Evolutionary conservation across 2,797 vertebrate genomes (phyloP), one percentile per base, ranked within the genome.

Genomic region (Limosa lapponica): DNA sequence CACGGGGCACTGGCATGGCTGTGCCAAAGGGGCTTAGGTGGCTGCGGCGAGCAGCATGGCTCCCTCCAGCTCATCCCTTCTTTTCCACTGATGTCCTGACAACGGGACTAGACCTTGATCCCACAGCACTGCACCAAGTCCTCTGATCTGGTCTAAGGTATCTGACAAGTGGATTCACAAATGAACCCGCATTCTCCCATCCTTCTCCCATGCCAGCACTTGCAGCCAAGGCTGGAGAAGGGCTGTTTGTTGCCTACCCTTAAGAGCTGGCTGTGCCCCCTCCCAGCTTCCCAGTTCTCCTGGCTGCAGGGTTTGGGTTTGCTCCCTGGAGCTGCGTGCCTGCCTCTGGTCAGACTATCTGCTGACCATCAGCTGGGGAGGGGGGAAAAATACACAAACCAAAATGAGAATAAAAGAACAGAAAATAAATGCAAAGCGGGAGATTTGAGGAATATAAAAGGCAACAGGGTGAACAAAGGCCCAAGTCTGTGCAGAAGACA

Each of bases 391-490:
- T 13, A 18, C 18, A 70, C 43, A 64, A 81, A 92, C 65, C 19
- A 74, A 90, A 90, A 61, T 18, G 1, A 74, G 92, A 89, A 55
- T 44, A 95, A 93, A 90, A 37, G 46, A 80, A 82, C 30, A 44
- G 69, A 77, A 59, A 97, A 94, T 95, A 95, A 96, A 97, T 97
- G 90, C 89, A 62, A 93, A 90, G 95, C 72, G 66, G 79, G 95
- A 97, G 93, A 97, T 96, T 97, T 97, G 90, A 98, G 91, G 93
- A 96, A 96, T 97, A 97, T 93, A 97, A 98, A 98, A 97, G 96
- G 97, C 97, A 98, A 98, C 91, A 96, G 96, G 90, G 97, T 97
- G 97, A 98, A 98, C 98, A 98, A 98, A 98, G 97, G 97, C 95
- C 94, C 84, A 96, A 98, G 97, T 94, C 98, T 98, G 94, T 95